Evolutionary conservation across 2,113 vertebrate species (phyloP).

Genomic region (Scatophagus argus): DNA sequence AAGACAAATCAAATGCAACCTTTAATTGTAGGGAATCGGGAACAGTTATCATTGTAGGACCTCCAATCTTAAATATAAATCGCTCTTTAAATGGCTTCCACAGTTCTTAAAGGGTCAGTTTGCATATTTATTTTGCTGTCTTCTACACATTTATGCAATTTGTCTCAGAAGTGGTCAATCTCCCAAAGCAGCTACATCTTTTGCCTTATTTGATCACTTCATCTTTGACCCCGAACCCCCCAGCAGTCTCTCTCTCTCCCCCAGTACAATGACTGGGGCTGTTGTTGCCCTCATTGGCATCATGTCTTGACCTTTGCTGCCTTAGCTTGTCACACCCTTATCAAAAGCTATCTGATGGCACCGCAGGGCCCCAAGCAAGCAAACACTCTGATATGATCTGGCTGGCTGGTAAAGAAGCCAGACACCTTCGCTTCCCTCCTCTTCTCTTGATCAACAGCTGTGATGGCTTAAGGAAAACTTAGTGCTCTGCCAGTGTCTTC

Average conservation of each 20-base stretch:
- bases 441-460: slow-evolving; percentile 38
- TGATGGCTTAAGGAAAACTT: not conserved
- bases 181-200: slow-evolving; percentile 7
- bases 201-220: slow-evolving; percentile 17
- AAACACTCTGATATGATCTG: slow-evolving; percentile 53
- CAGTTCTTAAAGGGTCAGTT: slow-evolving; percentile 1
- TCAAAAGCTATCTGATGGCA: slow-evolving; percentile 66
- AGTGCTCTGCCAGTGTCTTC: not conserved
- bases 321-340: slow-evolving; percentile 63
- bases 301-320: slow-evolving; percentile 65
- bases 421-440: not conserved
- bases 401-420: slow-evolving; percentile 41
- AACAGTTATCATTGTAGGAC: not conserved
- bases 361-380: slow-evolving; percentile 42
- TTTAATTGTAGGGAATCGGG: slow-evolving; percentile 33
- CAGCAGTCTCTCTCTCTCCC: slow-evolving; percentile 11
- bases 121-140: slow-evolving; percentile 1
- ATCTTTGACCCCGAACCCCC: slow-evolving; percentile 33
- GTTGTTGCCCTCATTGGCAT: slow-evolving; percentile 50
- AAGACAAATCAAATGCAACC: slow-evolving; percentile 43
- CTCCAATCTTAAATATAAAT: slow-evolving; percentile 31
- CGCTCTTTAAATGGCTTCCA: slow-evolving; percentile 33
- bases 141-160: slow-evolving; percentile 17
- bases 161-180: not conserved
- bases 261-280: slow-evolving; percentile 28